Evolutionary conservation across 2,113 vertebrate genomes (phyloP).

Genomic region (Ammodytes marinus): DNA sequence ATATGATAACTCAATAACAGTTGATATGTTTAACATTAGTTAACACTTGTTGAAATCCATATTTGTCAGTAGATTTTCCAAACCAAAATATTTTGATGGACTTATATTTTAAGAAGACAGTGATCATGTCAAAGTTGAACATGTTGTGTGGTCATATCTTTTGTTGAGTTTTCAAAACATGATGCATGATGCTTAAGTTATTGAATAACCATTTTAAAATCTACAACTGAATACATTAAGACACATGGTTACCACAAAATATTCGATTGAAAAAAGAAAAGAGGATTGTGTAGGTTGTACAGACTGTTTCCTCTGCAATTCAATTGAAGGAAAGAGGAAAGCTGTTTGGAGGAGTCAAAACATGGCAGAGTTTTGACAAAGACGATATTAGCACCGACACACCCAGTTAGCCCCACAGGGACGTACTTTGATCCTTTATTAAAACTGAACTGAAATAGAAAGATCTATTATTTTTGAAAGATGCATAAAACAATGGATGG

Average conservation of each 20-base stretch:
- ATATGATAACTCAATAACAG: background rate
- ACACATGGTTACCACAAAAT: conserved; percentile 4
- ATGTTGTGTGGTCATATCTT: background rate
- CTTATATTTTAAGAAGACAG: background rate
- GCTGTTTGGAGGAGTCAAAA: conserved; percentile 40
- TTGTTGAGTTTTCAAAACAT: background rate
- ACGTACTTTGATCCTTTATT: background rate
- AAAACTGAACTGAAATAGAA: no score
- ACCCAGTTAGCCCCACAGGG: background rate
- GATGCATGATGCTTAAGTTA: background rate
- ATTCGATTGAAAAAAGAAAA: background rate
- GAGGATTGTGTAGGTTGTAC: conserved; percentile 8
- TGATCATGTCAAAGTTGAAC: background rate
- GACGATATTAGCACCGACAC: background rate
- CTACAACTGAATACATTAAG: background rate
- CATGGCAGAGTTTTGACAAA: conserved; percentile 18
- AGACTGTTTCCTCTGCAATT: conserved; percentile 48
- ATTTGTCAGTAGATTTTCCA: background rate
- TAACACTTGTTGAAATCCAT: no score
- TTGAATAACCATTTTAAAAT: background rate
- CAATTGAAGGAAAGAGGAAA: conserved; percentile 67
- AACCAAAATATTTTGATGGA: background rate
- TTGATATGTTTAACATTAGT: background rate
- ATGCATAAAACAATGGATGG: background rate
- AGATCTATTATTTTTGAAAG: background rate